Base-by-base conservation (phyloP, 2,113 vertebrate genomes). In the Notothenia coriiceps region DNA sequence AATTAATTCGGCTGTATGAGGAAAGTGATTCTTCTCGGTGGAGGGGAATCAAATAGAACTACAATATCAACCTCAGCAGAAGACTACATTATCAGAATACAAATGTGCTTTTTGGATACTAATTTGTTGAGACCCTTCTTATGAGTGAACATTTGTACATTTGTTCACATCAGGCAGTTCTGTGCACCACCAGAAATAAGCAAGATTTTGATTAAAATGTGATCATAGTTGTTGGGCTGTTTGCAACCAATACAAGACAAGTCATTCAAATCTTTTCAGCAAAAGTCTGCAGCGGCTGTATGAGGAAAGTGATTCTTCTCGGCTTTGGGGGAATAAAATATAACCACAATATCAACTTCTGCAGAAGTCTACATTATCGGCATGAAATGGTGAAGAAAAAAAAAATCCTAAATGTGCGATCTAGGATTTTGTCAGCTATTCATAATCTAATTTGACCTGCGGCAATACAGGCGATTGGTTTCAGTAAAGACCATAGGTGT, bases 401-500 rank as follows among this genome's bases (percentile, higher is more conserved):
- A 70, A 84, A 86, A 72, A 80, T 89, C 69, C 87, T 72, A 78
- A 87, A 91, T 88, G 77, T 81, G 78, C 69, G 50, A 93, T 89
- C 88, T 90, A 79, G 85, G 80, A 86, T 89, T 90, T 90, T 84
- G 82, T 88, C 85, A 83, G 20, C 86, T 87, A 89, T 90, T 92
- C 84, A 82, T 92, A 88, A 94, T 92, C 90, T 91, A 91, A 92
- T 92, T 91, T 89, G 91, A 92, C 89, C 89, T 7, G 70, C 73
- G 87, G 91, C 87, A 77, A 69, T 77, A 65, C 73, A 78, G 88
- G 70, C 75, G 61, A 91, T 91, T 92, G 80, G 90, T 89, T 80
- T 80, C 89, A 85, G 86, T 84, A 81, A 92, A 92, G 90, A 93
- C 93, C 91, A 89, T 93, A 94, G 93, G 92, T 92, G 91, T 93